A percentile compares a stretch with the other conserved stretches of the same genome.
These are phyloP conservation scores for Azorinus chamasolen DNA, from an alignment of 2,888 invertebrate species.

Conservation along the genomic window DNA sequence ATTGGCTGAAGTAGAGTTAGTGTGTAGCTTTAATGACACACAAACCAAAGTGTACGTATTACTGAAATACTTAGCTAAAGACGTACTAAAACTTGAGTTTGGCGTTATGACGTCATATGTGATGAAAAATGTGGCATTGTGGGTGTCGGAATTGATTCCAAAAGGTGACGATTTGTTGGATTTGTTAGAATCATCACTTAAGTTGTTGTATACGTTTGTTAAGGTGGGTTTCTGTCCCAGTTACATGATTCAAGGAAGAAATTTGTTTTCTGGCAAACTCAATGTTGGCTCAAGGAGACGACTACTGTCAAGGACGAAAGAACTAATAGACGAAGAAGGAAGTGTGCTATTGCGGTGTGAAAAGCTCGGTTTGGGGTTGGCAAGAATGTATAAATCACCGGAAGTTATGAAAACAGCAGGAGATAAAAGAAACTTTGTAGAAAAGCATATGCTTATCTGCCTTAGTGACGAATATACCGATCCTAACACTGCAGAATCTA, in stretches of 20 bases:
- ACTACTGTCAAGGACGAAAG: too few relatives aligned
- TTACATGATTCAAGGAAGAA: conserved; percentile 34
- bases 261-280: conserved; percentile 12
- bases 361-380: too few relatives aligned
- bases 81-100: conserved; percentile 6
- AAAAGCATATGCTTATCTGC: too few relatives aligned
- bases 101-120: conserved; percentile 22
- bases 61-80: conserved; percentile 21
- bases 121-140: conserved; percentile 32
- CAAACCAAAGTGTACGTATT: conserved; percentile 28
- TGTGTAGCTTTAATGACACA: conserved; percentile 23
- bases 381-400: too few relatives aligned
- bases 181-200: conserved; percentile 3
- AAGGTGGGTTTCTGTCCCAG: background rate
- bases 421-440: too few relatives aligned
- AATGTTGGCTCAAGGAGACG: too few relatives aligned
- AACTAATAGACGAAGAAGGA: too few relatives aligned
- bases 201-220: conserved; percentile 5
- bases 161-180: background rate
- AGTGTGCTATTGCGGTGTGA: too few relatives aligned
- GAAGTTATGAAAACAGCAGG: too few relatives aligned
- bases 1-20: conserved; percentile 14
- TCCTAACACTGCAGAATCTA: too few relatives aligned
- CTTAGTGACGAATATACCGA: too few relatives aligned
- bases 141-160: conserved; percentile 20